These are phyloP conservation scores for Thereva unica DNA, from an alignment of 2,888 invertebrate genomes.

Conservation along the genomic window DNA sequence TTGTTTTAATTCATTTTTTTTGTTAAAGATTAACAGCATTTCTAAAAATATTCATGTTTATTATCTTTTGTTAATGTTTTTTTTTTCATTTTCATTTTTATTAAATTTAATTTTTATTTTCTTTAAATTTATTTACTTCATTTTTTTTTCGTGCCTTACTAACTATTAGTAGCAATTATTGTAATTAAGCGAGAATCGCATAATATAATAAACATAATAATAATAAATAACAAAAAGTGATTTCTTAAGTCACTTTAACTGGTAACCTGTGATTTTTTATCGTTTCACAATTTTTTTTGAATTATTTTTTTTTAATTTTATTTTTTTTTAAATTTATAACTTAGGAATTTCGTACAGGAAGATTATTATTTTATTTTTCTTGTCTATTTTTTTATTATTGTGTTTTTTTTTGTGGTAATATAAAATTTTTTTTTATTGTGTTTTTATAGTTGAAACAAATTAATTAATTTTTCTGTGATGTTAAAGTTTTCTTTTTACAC, in stretches of 20 bases:
- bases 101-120: too few species aligned
- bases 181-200: background rate
- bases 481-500: too few species aligned
- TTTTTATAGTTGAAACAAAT: too few species aligned
- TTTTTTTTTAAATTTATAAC: background rate
- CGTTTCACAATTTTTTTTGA: constrained; percentile 3
- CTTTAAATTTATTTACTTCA: background rate
- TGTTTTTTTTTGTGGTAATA: too few species aligned
- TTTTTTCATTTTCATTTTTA: background rate
- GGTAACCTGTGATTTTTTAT: constrained; percentile 26
- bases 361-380: too few species aligned
- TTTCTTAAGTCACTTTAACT: constrained; percentile 31
- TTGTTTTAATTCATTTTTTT: too few species aligned
- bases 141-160: constrained; percentile 13
- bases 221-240: constrained; percentile 16
- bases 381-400: too few species aligned
- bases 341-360: too few species aligned
- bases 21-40: constrained; percentile 22
- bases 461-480: too few species aligned
- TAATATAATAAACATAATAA: constrained; percentile 34
- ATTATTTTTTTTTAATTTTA: constrained; percentile 4
- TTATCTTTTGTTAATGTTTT: constrained; percentile 20
- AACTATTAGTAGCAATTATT: constrained; percentile 21
- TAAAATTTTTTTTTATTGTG: too few species aligned
- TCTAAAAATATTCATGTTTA: constrained; percentile 29